Evolutionary conservation across 2,888 invertebrate genomes (phyloP), one percentile per base, ranked within the genome.

Genomic region (Thymelicus lineola): DNA sequence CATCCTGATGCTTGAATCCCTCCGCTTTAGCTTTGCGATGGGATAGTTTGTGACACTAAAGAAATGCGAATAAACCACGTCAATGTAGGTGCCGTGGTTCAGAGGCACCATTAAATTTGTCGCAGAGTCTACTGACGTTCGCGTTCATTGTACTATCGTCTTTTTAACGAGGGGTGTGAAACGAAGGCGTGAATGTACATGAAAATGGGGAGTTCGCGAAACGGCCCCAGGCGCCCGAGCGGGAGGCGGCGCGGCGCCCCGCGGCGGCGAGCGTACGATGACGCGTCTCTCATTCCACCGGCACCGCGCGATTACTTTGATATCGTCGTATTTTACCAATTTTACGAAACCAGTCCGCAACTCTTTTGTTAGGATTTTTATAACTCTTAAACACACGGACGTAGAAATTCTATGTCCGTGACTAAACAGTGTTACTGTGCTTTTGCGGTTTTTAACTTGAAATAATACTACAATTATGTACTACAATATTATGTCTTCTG

Each of bases 121-220:
- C 53, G 20, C 20, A 10, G 53, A 53, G 20, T 53, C 53, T 20
- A 28, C 20, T 4, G 53, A 53, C 53, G 53, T 53, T 53, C 53
- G 53, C 20, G 53, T 53, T 53, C 53, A 53, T 53, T 53, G 20
- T 53, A 53, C 53, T 53, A 57, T 57, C 63, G 63, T 50, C 50
- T 50, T 50, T 63, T 63, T 63, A 63, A 63, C 63, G 63, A 50
- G 50, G 63, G 63, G 50, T 17, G 63, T 17, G 50, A 15, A 38
- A 20, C 48, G 14, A 36, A 53, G 35, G 38, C 59, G 48, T 48
- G 48, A 63, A 63, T 53, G 63, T 63, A 50, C 63, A 63, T 63
- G 50, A 63, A 63, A 50, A 53, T 7, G 42, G 36, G 61, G 36
- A 38, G 63, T 63, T 38, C 38, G 35, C n/a, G 60, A 48, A 62